A percentile compares a stretch with the other conserved stretches of the same genome.
Conservation (phyloP, 2,797 vertebrate species). For the Sebastes taczanowskii region DNA sequence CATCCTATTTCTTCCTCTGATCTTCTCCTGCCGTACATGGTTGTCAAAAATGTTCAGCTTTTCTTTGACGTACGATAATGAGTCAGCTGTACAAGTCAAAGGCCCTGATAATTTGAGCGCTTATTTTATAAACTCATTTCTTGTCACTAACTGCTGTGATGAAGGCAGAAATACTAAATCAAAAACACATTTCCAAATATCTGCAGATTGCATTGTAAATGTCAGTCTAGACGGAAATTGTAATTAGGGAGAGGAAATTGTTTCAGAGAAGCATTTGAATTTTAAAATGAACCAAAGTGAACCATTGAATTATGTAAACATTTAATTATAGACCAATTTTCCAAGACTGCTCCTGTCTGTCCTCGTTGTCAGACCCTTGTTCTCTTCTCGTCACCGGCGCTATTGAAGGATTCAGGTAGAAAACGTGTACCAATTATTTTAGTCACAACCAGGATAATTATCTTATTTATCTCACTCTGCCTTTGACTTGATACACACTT, state of each 20-base stretch:
- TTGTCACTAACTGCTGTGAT: constrained; percentile 90
- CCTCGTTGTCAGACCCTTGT: constrained; percentile 71
- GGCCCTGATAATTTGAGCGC: constrained; percentile 93
- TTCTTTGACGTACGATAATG: constrained; percentile 90
- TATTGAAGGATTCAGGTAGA: constrained; percentile 51
- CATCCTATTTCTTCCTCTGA: constrained; percentile 78
- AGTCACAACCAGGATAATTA: constrained; percentile 1
- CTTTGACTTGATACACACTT: constrained; percentile 1
- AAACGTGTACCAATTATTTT: constrained; percentile 31
- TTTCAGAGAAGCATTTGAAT: constrained; percentile 93
- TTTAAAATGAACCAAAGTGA: constrained; percentile 90
- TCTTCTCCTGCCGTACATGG: constrained; percentile 83
- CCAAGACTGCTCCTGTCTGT: constrained; percentile 79
- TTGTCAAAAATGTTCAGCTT: constrained; percentile 94
- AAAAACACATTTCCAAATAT: constrained; percentile 90
- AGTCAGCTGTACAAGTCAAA: constrained; percentile 94
- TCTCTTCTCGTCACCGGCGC: constrained; percentile 32
- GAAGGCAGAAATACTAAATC: constrained; percentile 95
- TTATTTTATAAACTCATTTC: constrained; percentile 97
- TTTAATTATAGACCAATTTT: constrained; percentile 95
- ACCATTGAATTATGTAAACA: constrained; percentile 92
- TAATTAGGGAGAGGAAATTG: constrained; percentile 99
- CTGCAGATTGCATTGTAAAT: constrained; percentile 94
- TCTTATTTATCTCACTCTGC: background rate
- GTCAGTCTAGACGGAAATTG: constrained; percentile 95